Conservation (phyloP, 2,113 vertebrate species). For the Galbula dea region DNA sequence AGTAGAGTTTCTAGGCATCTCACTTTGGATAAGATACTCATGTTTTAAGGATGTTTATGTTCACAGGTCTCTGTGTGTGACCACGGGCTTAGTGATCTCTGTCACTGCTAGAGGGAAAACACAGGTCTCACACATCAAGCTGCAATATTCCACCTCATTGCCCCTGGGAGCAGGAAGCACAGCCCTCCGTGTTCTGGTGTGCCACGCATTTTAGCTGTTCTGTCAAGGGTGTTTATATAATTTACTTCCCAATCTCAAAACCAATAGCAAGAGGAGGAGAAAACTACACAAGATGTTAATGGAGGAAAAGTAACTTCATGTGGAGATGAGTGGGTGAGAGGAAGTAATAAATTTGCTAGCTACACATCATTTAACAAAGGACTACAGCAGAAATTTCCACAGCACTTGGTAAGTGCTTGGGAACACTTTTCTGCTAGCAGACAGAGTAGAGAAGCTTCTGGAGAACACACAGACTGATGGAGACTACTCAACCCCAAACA, state of each 20-base stretch:
- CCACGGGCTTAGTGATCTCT: not conserved
- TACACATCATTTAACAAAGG: not conserved
- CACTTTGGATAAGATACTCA: not conserved
- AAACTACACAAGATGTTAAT: not conserved
- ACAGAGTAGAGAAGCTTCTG: not conserved
- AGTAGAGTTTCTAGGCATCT: not conserved
- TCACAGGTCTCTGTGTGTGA: not conserved
- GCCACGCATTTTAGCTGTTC: not conserved
- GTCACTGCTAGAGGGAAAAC: not conserved
- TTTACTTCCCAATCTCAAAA: not conserved
- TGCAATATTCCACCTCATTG: not conserved
- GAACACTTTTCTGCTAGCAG: not conserved
- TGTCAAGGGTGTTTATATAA: not conserved
- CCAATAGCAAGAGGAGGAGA: not conserved
- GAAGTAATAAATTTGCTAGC: not conserved
- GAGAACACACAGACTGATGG: not conserved
- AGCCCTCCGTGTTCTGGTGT: accelerated
- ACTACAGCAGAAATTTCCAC: not conserved
- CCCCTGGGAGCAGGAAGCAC: not conserved
- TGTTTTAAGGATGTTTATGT: not conserved
- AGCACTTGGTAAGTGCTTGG: not conserved
- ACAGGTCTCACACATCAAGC: not conserved
- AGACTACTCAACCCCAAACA: not conserved
- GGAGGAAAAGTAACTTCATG: not conserved
- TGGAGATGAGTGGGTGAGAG: not conserved